Conservation (phyloP, 2,113 vertebrate species). For the Cyanoramphus novaezelandiae region DNA sequence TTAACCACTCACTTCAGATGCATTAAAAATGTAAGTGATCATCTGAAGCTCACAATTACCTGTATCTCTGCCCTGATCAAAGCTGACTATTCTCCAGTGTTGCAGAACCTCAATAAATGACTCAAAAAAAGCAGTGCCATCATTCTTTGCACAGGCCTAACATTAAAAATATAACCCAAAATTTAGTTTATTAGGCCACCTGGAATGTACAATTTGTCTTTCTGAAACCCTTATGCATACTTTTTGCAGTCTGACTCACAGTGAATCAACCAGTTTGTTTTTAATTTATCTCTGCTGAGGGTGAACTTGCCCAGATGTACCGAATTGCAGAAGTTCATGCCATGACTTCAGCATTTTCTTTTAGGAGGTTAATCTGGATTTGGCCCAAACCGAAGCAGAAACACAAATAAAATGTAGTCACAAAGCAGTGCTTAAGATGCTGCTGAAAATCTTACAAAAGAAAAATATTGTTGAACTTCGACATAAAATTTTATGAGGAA, state of each 20-base stretch:
- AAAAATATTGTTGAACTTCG: background rate
- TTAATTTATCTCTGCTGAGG: background rate
- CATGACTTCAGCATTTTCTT: slow-evolving; percentile 1
- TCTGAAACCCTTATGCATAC: background rate
- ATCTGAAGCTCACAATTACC: background rate
- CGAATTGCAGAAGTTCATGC: background rate
- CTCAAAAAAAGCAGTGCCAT: background rate
- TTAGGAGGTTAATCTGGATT: background rate
- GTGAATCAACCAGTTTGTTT: background rate
- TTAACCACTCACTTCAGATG: background rate
- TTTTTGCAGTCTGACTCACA: background rate
- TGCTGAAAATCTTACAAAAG: background rate
- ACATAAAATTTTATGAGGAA: background rate
- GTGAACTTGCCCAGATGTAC: background rate
- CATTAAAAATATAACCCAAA: background rate
- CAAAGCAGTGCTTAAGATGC: background rate
- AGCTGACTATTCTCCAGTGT: background rate
- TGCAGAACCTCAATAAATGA: background rate
- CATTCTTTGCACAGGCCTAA: background rate
- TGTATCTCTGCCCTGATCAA: background rate
- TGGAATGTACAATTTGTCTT: background rate
- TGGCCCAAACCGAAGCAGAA: background rate
- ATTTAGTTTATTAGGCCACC: background rate
- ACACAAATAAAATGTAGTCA: background rate
- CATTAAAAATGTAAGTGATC: background rate